phyloP scores from a whole-genome alignment of 2,797 vertebrate species.

The Phoxinus dragarum region DNA sequence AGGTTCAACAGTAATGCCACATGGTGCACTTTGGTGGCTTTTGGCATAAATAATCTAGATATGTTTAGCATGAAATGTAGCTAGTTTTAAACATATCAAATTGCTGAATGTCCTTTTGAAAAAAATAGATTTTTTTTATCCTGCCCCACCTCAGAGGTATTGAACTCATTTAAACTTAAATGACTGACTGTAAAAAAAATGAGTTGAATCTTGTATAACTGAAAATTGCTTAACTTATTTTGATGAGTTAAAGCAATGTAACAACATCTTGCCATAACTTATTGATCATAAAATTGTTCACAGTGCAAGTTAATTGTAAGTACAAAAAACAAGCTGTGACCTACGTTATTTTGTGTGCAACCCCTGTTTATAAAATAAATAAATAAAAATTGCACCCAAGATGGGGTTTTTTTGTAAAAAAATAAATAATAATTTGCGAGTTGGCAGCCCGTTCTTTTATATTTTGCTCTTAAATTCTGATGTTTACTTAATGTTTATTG shows the following conservation, averaged over 20 bases:
- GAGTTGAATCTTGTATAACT: too few relatives aligned
- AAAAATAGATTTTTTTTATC: not conserved
- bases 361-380: too few relatives aligned
- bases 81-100: conserved; percentile 7
- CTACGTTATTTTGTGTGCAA: not conserved
- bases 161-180: not conserved
- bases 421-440: too few relatives aligned
- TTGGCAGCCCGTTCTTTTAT: not conserved
- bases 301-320: not conserved
- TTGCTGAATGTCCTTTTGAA: not conserved
- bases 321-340: not conserved
- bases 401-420: too few relatives aligned
- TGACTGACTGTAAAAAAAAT: too few relatives aligned
- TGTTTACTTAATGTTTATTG: not conserved
- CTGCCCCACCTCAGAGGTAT: not conserved
- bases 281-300: too few relatives aligned
- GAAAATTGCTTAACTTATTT: too few relatives aligned
- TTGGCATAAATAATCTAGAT: not conserved
- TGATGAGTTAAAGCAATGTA: too few relatives aligned
- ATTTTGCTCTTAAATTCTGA: not conserved
- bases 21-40: not conserved
- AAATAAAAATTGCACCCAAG: too few relatives aligned
- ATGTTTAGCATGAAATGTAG: conserved; percentile 40
- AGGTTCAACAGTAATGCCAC: not conserved
- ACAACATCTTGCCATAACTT: too few relatives aligned